phyloP scores from a whole-genome alignment of 2,113 vertebrate genomes.

The Pionites leucogaster region DNA sequence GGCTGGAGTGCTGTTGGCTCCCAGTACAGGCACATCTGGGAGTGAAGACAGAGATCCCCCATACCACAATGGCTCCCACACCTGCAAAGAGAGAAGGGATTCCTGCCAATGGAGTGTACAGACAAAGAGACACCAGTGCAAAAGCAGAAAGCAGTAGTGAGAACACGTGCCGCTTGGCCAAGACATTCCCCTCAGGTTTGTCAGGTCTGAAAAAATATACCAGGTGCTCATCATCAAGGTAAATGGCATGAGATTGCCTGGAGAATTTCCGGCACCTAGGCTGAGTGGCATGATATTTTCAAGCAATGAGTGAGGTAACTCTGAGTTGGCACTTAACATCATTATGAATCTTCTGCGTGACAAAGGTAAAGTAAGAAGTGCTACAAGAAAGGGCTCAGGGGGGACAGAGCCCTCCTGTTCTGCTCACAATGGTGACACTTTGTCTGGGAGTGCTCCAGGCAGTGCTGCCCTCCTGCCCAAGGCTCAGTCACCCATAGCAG shows the following conservation, averaged over 20 bases:
- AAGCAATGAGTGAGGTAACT: background rate
- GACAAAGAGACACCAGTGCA: background rate
- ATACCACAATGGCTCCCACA: background rate
- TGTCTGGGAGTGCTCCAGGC: background rate
- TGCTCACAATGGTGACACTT: background rate
- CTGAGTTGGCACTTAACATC: background rate
- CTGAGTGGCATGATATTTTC: background rate
- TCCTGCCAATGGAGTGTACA: background rate
- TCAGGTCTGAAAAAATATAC: background rate
- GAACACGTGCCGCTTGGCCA: background rate
- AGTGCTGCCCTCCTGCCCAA: background rate
- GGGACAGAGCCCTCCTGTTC: background rate
- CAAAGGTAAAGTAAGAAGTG: background rate
- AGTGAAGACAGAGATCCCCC: background rate
- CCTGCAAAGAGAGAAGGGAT: background rate
- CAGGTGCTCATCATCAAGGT: background rate
- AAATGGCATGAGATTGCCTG: background rate
- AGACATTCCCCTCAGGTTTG: background rate
- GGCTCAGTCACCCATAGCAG: background rate
- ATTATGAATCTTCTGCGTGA: background rate
- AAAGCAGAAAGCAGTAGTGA: background rate
- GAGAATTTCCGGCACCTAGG: background rate
- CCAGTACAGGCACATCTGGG: fast-evolving
- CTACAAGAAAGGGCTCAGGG: background rate
- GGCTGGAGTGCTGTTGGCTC: background rate